Base-by-base conservation (phyloP, 2,113 vertebrate species). In the Silurus glanis region DNA sequence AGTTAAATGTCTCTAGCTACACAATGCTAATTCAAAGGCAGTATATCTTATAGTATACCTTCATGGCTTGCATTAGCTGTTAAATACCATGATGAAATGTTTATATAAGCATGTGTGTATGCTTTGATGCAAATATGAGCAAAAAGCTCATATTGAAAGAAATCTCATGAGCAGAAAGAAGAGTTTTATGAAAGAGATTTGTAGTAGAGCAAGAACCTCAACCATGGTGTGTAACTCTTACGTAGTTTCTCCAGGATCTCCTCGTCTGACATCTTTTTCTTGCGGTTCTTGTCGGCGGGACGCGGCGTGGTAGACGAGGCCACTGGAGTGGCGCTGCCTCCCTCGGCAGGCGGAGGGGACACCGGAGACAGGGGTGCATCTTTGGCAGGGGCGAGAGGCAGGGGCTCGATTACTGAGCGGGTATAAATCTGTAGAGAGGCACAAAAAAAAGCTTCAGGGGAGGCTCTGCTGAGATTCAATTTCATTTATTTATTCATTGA, bases 231-330 rank as follows among this genome's bases (percentile, higher is more conserved):
- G 25, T 0, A 37, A 21, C 14, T 91, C 97, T 90, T 95, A 98
- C 97, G 95, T 90, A 99, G 92, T 95, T 99, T 99, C 92, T 99
- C 98, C 91, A 99, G 91, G 88, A 99, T 99, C 93, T 99, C 98
- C 88, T 99, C 98, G 37, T 99, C 98, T 0, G 97, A 97, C 98
- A 99, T 99, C 94, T 99, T 99, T 93, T 99, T 99, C 93, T 99
- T 98, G 94, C 97, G 96, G 67, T 94, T 94, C 90, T 99, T 99
- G 90, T 99, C 98, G 0, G 92, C 90, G 78, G 92, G 95, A 86
- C 95, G 95, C 47, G 94, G 94, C n/a, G 95, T 93, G 0, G 95
- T 86, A 0, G 90, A 85, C 0, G 92, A 61, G 0, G 93, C 53
- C 0, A 94, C 80, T 0, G 89, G 78, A 19, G 91, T 59, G 92